Conservation (phyloP, 2,113 vertebrate species). For the Callocephalon fimbriatum region DNA sequence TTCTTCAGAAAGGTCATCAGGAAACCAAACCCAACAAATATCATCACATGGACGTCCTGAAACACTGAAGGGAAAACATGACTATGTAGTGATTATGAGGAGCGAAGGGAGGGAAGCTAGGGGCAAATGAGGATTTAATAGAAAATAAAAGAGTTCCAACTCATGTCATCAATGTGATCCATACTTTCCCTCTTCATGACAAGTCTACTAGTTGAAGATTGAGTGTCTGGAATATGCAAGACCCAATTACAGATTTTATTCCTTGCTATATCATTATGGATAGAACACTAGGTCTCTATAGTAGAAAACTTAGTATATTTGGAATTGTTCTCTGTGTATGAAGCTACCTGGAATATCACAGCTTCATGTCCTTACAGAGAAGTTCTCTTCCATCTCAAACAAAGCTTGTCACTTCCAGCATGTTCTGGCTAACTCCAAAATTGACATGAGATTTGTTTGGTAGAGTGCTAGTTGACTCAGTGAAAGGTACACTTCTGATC, state of each 20-base stretch:
- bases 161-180: neutral
- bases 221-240: neutral
- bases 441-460: neutral
- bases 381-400: neutral
- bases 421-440: neutral
- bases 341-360: neutral
- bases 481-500: neutral
- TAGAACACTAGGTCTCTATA: neutral
- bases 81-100: neutral
- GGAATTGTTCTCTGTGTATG: neutral
- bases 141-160: neutral
- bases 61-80: constrained; percentile 81
- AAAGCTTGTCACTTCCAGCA: neutral
- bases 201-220: neutral
- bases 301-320: neutral
- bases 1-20: constrained; percentile 97
- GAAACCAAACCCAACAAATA: constrained; percentile 97
- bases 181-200: neutral
- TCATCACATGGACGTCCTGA: constrained; percentile 97
- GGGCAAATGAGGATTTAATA: neutral
- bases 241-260: neutral
- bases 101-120: neutral
- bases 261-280: neutral
- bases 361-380: neutral
- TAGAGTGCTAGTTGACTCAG: neutral